These are phyloP conservation scores for Brachionus plicatilis DNA, from an alignment of 1,140 invertebrate genomes.

Conservation along the genomic window DNA sequence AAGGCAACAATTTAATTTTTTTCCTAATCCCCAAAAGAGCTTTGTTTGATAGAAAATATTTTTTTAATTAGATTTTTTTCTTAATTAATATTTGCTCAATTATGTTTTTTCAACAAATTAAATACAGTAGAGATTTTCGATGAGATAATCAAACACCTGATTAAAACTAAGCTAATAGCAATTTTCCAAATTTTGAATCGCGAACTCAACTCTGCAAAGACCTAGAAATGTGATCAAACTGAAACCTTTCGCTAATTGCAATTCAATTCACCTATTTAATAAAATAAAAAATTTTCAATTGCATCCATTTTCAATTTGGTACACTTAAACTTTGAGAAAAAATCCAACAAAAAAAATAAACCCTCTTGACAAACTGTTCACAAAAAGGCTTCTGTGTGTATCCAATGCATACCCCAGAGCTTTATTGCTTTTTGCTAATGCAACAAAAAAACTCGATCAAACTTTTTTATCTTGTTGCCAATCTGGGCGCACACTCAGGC, in stretches of 20 bases:
- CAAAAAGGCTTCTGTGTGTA: neutral
- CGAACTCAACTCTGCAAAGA: neutral
- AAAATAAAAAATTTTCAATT: neutral
- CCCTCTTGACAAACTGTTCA: neutral
- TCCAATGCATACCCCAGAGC: neutral
- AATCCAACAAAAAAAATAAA: neutral
- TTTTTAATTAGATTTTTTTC: neutral
- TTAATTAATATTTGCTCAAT: slow-evolving; percentile 5
- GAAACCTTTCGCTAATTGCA: neutral
- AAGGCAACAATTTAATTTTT: neutral
- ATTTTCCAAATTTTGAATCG: too few species aligned
- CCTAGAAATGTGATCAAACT: neutral
- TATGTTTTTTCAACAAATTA: slow-evolving; percentile 15
- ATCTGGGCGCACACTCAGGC: neutral
- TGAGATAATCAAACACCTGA: slow-evolving; percentile 24
- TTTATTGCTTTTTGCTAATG: too few species aligned
- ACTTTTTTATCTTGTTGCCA: neutral
- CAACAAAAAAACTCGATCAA: too few species aligned
- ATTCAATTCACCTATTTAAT: neutral
- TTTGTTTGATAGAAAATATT: slow-evolving; percentile 2
- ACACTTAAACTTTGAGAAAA: neutral
- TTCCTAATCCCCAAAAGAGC: neutral
- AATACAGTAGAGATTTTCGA: neutral
- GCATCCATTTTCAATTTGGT: neutral
- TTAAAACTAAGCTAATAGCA: neutral